phyloP scores from a whole-genome alignment of 2,888 invertebrate genomes.

The Idaea straminata region DNA sequence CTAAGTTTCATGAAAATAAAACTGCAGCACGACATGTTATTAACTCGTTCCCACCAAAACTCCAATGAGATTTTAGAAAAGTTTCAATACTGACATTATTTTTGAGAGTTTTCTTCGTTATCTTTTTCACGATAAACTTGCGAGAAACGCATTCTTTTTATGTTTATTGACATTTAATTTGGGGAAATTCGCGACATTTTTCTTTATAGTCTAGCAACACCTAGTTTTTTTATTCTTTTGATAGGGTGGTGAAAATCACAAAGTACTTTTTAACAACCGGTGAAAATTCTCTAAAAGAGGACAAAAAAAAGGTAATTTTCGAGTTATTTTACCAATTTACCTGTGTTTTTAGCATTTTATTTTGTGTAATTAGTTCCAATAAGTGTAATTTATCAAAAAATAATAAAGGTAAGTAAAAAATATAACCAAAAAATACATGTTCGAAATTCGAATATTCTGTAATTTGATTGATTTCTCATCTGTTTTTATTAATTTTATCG shows the following conservation, averaged over 20 bases:
- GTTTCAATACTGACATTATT: no score
- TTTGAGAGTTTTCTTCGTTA: no score
- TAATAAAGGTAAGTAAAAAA: constrained; percentile 19
- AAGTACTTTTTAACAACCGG: no score
- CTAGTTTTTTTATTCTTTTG: constrained; percentile 9
- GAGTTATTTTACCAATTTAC: not conserved
- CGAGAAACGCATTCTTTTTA: no score
- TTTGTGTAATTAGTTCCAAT: constrained; percentile 10
- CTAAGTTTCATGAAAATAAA: no score
- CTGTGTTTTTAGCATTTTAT: constrained; percentile 9
- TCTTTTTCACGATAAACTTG: no score
- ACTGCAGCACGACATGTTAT: no score
- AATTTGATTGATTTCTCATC: constrained; percentile 11
- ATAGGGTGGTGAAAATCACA: constrained; percentile 18
- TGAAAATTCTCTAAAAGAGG: constrained; percentile 13
- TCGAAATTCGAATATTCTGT: constrained; percentile 18
- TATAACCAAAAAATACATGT: constrained; percentile 24
- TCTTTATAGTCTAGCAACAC: constrained; percentile 13
- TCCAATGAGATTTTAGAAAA: no score
- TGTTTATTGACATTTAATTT: no score
- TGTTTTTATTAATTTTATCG: constrained; percentile 16
- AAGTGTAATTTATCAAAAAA: not conserved
- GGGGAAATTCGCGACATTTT: not conserved
- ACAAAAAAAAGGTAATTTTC: constrained; percentile 16
- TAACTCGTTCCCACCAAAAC: no score